Conservation (phyloP, 2,797 vertebrate species). For the Stomatorhinus walkeri region DNA sequence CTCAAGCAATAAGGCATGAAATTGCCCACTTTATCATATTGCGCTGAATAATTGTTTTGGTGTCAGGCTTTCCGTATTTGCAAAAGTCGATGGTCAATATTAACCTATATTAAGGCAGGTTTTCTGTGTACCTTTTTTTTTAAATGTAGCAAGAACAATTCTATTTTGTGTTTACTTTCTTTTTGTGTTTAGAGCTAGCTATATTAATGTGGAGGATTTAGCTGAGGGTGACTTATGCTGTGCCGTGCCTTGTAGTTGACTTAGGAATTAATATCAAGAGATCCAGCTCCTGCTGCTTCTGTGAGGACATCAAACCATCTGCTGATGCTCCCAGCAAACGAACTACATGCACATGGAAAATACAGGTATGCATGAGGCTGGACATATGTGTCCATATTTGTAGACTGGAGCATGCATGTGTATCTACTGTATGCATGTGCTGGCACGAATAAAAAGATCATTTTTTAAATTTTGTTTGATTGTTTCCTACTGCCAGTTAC, state of each 20-base stretch:
- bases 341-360: not conserved
- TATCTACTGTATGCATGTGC: slow-evolving; percentile 24
- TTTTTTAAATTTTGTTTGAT: not conserved
- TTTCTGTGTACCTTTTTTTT: slow-evolving; percentile 25
- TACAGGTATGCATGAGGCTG: not conserved
- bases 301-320: not conserved
- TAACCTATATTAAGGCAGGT: slow-evolving; percentile 37
- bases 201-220: slow-evolving; percentile 40
- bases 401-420: not conserved
- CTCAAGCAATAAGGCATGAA: slow-evolving; percentile 62
- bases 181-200: slow-evolving; percentile 23
- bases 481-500: not conserved
- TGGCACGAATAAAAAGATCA: no score
- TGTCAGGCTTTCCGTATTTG: slow-evolving; percentile 48
- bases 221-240: slow-evolving; percentile 16
- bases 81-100: slow-evolving; percentile 42
- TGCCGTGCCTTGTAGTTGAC: not conserved
- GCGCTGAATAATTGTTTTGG: slow-evolving; percentile 58
- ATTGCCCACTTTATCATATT: slow-evolving; percentile 64
- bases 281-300: not conserved
- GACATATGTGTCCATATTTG: not conserved
- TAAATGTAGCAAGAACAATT: slow-evolving; percentile 37
- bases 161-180: slow-evolving; percentile 37
- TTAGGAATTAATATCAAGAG: not conserved
- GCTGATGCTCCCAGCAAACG: not conserved